Conservation (phyloP, 2,113 vertebrate genomes). For the Pavo muticus region DNA sequence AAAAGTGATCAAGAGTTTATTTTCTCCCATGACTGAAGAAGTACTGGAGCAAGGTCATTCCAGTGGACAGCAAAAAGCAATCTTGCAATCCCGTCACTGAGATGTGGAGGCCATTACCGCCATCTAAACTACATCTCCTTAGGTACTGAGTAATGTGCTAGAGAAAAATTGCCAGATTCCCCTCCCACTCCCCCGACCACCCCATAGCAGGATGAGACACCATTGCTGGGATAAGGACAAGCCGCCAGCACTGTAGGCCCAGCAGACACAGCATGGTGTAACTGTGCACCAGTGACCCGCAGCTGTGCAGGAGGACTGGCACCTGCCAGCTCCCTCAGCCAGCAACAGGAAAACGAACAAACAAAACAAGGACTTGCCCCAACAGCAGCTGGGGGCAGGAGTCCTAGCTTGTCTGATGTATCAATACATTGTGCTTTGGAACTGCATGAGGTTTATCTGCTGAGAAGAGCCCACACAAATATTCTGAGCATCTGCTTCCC, state of each 20-base stretch:
- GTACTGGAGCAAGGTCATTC: background rate
- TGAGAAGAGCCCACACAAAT: background rate
- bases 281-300: background rate
- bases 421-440: conserved; percentile 47
- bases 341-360: background rate
- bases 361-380: conserved; percentile 48
- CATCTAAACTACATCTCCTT: background rate
- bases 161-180: background rate
- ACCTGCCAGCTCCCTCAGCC: conserved; percentile 38
- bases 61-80: background rate
- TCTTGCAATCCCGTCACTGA: background rate
- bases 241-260: background rate
- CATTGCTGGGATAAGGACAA: background rate
- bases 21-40: background rate
- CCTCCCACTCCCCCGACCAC: too few species aligned
- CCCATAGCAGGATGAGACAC: background rate
- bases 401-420: conserved; percentile 41
- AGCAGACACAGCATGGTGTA: background rate
- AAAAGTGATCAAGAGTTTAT: background rate
- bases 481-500: background rate
- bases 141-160: background rate
- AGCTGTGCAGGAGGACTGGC: background rate
- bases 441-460: conserved; percentile 27
- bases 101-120: background rate
- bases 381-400: conserved; percentile 21